Conservation (phyloP, 1,140 invertebrate genomes). For the Neodiprion lecontei region DNA sequence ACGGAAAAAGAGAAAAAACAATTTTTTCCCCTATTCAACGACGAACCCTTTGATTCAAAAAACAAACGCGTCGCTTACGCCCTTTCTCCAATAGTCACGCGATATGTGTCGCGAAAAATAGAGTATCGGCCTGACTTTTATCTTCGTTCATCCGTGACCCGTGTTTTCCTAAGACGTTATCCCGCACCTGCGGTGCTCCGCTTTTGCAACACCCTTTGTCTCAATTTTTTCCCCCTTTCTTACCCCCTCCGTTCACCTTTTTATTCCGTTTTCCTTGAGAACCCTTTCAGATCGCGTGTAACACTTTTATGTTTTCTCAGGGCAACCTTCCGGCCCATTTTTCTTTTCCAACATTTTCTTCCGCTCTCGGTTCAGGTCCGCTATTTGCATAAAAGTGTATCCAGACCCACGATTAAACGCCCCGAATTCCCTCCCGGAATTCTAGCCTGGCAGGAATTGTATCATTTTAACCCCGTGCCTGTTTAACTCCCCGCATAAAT, state of each 20-base stretch:
- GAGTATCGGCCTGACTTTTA: background rate
- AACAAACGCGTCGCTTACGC: no score
- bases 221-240: background rate
- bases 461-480: background rate
- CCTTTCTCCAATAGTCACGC: no score
- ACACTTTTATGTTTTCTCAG: background rate
- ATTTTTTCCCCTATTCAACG: no score
- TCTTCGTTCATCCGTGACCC: background rate
- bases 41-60: no score
- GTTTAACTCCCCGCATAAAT: background rate
- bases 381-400: background rate
- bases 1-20: no score
- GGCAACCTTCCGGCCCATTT: background rate
- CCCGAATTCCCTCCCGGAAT: background rate
- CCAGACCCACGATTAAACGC: background rate
- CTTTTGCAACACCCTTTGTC: background rate
- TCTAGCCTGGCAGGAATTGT: no score
- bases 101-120: no score
- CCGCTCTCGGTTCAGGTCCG: background rate
- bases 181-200: background rate
- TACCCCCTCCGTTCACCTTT: no score
- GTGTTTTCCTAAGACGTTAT: background rate
- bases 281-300: background rate
- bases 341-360: background rate
- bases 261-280: no score